These are phyloP conservation scores for Gymnoscopelus microlampas DNA, from an alignment of 2,797 vertebrate species.

Conservation along the genomic window DNA sequence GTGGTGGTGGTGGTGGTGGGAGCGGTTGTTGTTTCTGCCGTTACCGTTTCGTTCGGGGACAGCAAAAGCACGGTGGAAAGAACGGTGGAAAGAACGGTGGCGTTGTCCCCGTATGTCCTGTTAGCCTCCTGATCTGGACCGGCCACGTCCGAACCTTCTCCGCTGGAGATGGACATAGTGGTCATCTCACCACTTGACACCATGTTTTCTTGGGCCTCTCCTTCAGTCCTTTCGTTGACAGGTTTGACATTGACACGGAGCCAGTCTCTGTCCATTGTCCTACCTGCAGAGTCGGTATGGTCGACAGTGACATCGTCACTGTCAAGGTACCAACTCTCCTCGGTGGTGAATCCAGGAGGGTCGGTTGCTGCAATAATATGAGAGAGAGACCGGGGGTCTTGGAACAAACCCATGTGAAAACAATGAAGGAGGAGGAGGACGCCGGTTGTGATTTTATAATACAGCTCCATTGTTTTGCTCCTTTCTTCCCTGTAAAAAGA, in stretches of 20 bases:
- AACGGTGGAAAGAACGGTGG: not conserved
- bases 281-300: not conserved
- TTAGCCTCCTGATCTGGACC: not conserved
- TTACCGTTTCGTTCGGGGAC: constrained; percentile 2
- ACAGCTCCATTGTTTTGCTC: constrained; percentile 49
- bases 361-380: constrained; percentile 36
- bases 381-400: constrained; percentile 23
- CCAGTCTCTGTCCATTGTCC: not conserved
- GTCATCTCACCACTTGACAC: constrained; percentile 14
- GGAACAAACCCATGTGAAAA: constrained; percentile 40
- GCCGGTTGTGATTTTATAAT: constrained; percentile 40
- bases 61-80: not conserved
- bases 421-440: constrained; percentile 64
- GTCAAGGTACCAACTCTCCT: constrained; percentile 25
- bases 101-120: constrained; percentile 2
- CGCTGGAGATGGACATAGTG: not conserved
- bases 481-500: constrained; percentile 54
- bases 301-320: too few relatives aligned
- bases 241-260: constrained; percentile 11
- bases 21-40: not conserved
- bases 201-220: not conserved
- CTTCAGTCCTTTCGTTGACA: fast-evolving
- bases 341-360: constrained; percentile 40
- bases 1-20: not conserved
- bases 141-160: constrained; percentile 5